Base-by-base conservation (phyloP, 2,113 vertebrate species). In the Semicossyphus pulcher region DNA sequence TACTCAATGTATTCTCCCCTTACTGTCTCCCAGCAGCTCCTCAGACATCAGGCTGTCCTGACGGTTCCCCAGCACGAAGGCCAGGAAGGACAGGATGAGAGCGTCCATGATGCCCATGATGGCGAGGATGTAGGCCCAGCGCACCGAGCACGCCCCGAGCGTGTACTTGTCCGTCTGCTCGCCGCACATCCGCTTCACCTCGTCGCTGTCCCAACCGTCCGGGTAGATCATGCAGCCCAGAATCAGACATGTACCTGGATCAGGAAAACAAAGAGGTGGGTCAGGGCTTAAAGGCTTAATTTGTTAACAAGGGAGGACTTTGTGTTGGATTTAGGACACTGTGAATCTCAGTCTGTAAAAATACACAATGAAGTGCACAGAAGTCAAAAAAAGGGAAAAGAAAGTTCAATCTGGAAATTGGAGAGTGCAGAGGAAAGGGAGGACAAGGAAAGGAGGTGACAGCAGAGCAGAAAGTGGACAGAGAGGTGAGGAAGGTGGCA, bases 141-240 rank as follows among this genome's bases (percentile, higher is more conserved):
- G 94, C 84, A 94, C 88, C 0, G 94, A 94, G 86, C 94, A 98
- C 86, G 97, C 96, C 14, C 97, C 98, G 49, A 99, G 95, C 2
- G 96, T 97, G 94, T 99, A 99, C 91, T 99, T 99, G 91, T 97
- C 98, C 25, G 98, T 99, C 93, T 96, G 95, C 91, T 99, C 98
- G 63, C 98, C 98, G 25, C 98, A 99, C 97, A 99, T 98, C 62
- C 96, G 92, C 92, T 96, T 98, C 87, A 99, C 97, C 94, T 99
- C 97, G 73, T 98, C 97, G 59, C 97, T 96, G 90, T 99, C 97
- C 98, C 98, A 99, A 89, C 98, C 98, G 59, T 99, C 98, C 7
- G 98, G 98, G 91, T 97, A 99, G 93, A 99, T 99, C 96, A 99
- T 96, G 90, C 98, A 99, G 82, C 98, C 98, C 88, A 99, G 95